Base-by-base conservation (phyloP, 2,113 vertebrate genomes). In the Lontra canadensis region DNA sequence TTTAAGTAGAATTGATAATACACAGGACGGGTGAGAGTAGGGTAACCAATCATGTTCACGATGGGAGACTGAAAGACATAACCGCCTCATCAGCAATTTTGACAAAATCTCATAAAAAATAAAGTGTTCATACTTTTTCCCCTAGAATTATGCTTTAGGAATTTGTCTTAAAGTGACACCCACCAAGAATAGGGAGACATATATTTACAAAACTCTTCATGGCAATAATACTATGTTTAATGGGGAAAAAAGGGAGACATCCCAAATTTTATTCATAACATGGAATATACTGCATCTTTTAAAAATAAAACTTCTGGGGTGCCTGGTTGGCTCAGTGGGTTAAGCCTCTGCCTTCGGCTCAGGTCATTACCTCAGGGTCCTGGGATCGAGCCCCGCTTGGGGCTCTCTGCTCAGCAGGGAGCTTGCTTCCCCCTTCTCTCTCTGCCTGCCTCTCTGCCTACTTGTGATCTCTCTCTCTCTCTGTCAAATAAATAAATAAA, bases 81-180 rank as follows among this genome's bases (percentile, higher is more conserved):
- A 59, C 15, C 25, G 55, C 34, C n/a, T 74, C 5, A 25, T n/a
- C 14, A 90, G 25, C 17, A 92, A 57, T 90, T 97, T 88, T 87
- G 79, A 39, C 44, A 88, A 74, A 90, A 92, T 15, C 25, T 73
- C 91, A 88, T 92, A 71, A 86, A 86, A 55, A 8, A 11, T 73
- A n/a, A 85, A 81, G 55, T 65, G 20, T 86, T 93, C 34, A 80
- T 79, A 65, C 31, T 80, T 79, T 18, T 12, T 39, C 80, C 80
- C 20, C 47, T 93, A 95, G 21, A 74, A 52, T 74, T 92, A 79
- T 65, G 59, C 44, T 59, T 52, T n/a, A 90, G 17, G 12, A 82
- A 80, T 93, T 96, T 91, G 91, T 85, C 47, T 81, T 88, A 69
- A 93, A 91, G 12, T 95, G 84, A 31, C 7, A 96, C 2, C 57